Percentiles rank a stretch among this genome's conserved stretches.
Evolutionary conservation across 2,888 invertebrate species (phyloP).

Genomic region (Spodoptera picta): DNA sequence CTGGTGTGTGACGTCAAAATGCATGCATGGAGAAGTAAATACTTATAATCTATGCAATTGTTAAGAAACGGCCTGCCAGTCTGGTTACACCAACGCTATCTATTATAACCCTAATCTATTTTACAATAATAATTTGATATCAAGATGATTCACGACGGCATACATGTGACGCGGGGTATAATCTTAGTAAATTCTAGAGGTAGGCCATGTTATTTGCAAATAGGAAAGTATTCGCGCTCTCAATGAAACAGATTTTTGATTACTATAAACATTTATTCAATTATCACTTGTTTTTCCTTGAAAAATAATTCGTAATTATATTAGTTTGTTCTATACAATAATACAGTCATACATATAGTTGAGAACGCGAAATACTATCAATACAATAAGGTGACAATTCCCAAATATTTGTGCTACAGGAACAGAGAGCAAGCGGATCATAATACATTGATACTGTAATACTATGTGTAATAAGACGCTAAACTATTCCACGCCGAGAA

Average conservation of each 20-base stretch:
- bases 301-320: too few relatives aligned
- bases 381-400: slow-evolving; percentile 1
- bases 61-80: slow-evolving; percentile 26
- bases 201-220: slow-evolving; percentile 17
- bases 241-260: slow-evolving; percentile 10
- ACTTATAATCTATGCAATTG: slow-evolving; percentile 4
- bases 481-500: slow-evolving; percentile 47
- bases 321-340: too few relatives aligned
- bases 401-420: slow-evolving; percentile 41
- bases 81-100: slow-evolving; percentile 13
- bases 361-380: slow-evolving; percentile 22
- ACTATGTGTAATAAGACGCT: slow-evolving; percentile 45
- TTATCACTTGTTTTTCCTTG: too few relatives aligned
- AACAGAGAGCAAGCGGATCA: slow-evolving; percentile 53
- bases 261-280: background rate
- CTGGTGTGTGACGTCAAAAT: slow-evolving; percentile 11
- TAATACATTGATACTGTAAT: slow-evolving; percentile 45
- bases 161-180: slow-evolving; percentile 3
- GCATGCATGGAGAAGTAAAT: slow-evolving; percentile 13
- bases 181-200: slow-evolving; percentile 18
- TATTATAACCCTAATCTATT: slow-evolving; percentile 27
- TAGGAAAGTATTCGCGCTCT: slow-evolving; percentile 20
- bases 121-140: slow-evolving; percentile 31
- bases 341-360: slow-evolving; percentile 3
- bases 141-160: slow-evolving; percentile 11